Evolutionary conservation across 2,113 vertebrate species (phyloP), one percentile per base, ranked within the genome.

Genomic region (Mirza zaza): DNA sequence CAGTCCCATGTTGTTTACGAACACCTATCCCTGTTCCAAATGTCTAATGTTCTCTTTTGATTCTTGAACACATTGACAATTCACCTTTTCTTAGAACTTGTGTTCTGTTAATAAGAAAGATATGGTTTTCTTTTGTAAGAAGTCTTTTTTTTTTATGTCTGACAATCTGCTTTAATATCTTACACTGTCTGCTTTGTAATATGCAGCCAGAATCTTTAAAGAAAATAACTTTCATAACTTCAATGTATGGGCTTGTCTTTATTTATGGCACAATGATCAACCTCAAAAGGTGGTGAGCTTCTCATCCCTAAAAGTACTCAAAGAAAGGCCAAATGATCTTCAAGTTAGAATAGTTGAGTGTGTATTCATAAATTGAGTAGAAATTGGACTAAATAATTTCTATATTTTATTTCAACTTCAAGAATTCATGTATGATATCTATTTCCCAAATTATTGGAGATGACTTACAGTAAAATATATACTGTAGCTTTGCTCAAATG

Each of bases 41-140:
- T 75, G 57, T 82, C 75, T 94, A 9, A 45, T 86, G 50, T 91
- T 94, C 77, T 61, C 75, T 87, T 93, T 92, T 68, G 90, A 95
- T 85, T 94, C 80, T 36, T 87, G 59, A 93, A 89, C n/a, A 85
- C 63, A 93, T 89, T 97, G 87, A 42, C 17, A 91, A 63, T 81
- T 96, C 70, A 97, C 52, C 48, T 93, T 91, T 92, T 50, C 50
- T 95, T 95, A 76, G 27, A 96, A 95, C 18, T 27, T 85, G 39
- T 39, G 9, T 71, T 77, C 70, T 95, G 12, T 92, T 95, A 92
- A 85, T 91, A 87, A 93, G 61, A 68, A 96, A 90, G 27, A 55
- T n/a, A 50, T 4, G 11, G 27, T 57, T 89, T 90, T 83, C 32
- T 87, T 96, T 93, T 93, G 63, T 17, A 96, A 76, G 55, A 91